Evolutionary conservation across 1,140 invertebrate species (phyloP).

Genomic region (Lucilia sericata): DNA sequence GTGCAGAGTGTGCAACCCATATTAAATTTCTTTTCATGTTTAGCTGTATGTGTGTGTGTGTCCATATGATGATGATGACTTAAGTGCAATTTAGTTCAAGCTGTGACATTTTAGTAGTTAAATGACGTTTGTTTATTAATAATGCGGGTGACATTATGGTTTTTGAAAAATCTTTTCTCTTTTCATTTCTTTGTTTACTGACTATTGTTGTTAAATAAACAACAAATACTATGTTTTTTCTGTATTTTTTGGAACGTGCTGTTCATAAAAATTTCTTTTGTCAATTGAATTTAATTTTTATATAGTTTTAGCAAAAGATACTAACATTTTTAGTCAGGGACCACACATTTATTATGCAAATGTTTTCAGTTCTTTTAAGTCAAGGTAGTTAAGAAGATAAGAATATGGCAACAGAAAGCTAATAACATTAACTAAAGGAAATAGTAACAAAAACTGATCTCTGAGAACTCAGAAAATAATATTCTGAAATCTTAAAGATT

Average conservation of each 20-base stretch:
- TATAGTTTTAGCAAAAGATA: not conserved
- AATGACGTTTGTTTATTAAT: not conserved
- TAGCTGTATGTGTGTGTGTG: not conserved
- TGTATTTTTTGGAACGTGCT: conserved; percentile 37
- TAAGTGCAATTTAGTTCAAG: not conserved
- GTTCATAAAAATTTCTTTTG: conserved; percentile 29
- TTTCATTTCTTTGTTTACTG: not conserved
- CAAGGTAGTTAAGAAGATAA: too few relatives aligned
- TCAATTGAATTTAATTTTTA: not conserved
- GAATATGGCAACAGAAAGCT: too few relatives aligned
- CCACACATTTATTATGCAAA: not conserved
- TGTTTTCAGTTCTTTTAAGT: not conserved
- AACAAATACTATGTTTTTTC: not conserved
- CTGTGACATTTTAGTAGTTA: not conserved
- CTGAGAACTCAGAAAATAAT: too few relatives aligned
- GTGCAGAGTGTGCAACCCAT: not conserved
- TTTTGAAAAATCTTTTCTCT: not conserved
- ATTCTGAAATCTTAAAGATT: too few relatives aligned
- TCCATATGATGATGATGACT: not conserved
- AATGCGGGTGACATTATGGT: conserved; percentile 39
- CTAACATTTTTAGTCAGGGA: not conserved
- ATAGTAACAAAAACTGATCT: too few relatives aligned
- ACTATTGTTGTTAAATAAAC: conserved; percentile 13
- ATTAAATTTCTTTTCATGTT: not conserved
- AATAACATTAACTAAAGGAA: too few relatives aligned